A percentile compares a stretch with the other conserved stretches of the same genome.
phyloP scores from a whole-genome alignment of 2,797 vertebrate genomes.

The Ptychobarbus kaznakovi region DNA sequence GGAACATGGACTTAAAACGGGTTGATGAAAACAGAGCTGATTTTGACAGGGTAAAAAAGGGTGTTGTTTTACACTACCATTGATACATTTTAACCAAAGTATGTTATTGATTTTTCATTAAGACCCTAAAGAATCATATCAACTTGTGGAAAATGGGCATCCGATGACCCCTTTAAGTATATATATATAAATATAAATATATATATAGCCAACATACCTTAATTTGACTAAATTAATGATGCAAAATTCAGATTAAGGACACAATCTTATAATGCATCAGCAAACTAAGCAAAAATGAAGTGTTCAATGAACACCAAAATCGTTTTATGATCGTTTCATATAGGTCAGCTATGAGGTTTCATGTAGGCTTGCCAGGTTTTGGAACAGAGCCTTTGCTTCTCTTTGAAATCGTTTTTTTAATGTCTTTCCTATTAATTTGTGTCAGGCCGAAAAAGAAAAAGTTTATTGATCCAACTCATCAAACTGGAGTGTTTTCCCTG shows the following conservation, averaged over 20 bases:
- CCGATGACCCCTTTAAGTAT: too few relatives aligned
- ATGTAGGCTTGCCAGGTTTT: neutral
- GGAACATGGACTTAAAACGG: too few relatives aligned
- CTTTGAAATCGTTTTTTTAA: slow-evolving; percentile 2
- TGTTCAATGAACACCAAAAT: neutral
- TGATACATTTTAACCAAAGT: too few relatives aligned
- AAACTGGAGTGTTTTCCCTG: neutral
- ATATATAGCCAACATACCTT: too few relatives aligned
- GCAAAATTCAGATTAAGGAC: neutral
- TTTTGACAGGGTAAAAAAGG: too few relatives aligned
- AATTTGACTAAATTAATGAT: neutral
- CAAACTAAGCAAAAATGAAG: neutral
- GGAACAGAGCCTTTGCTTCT: neutral
- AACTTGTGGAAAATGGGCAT: too few relatives aligned
- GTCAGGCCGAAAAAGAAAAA: neutral
- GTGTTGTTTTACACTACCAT: too few relatives aligned
- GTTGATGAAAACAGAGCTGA: too few relatives aligned
- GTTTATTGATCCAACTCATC: neutral
- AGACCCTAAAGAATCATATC: too few relatives aligned
- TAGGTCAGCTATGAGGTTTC: neutral
- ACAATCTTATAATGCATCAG: neutral
- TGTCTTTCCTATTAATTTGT: neutral
- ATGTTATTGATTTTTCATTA: too few relatives aligned
- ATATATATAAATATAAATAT: too few relatives aligned
- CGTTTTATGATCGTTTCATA: slow-evolving; percentile 5